Evolutionary conservation across 2,888 invertebrate species (phyloP), one percentile per base, ranked within the genome.

Genomic region (Drosophila trichaetosa): DNA sequence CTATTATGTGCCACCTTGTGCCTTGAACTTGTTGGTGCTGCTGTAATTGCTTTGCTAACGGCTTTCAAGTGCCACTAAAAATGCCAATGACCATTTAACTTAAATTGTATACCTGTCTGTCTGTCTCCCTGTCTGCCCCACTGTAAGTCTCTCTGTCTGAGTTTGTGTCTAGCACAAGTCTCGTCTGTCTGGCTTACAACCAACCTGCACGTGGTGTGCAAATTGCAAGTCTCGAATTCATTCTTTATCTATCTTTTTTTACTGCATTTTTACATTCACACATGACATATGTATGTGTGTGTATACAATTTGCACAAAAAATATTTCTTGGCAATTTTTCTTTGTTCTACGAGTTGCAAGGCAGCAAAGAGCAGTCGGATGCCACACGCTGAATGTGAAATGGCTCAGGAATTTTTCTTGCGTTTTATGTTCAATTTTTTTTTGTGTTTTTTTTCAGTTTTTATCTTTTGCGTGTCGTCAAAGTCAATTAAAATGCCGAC

Each of bases 41-140:
- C 52, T 64, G 67, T 64, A 73, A 80, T 77, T 77, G 73, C 78
- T 61, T 66, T 56, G 65, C 73, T 63, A 70, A 80, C 69, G 64
- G 70, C 72, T 59, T 71, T 65, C 63, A 72, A 82, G 60, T 72
- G 69, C 60, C 77, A 76, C 73, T 83, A 79, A 87, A 87, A 72
- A 65, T 70, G 82, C 80, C 87, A 82, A 75, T 87, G 87, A 68
- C 65, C 84, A 83, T 79, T 81, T 88, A 72, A 76, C 71, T 80
- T 56, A 51, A 59, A 63, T 51, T 60, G 33, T 36, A 24, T 21
- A 33, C 56, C 54, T 38, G 29, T 53, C 51, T 34, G 24, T 49
- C 18, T 56, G 54, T 53, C 56, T 69, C 54, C 29, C 29, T 36
- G 48, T 65, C 69, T 73, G 49, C 51, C 38, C 62, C 34, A n/a